These are phyloP conservation scores for Tychaedon coryphoeus DNA, from an alignment of 2,113 vertebrate species.

Conservation along the genomic window DNA sequence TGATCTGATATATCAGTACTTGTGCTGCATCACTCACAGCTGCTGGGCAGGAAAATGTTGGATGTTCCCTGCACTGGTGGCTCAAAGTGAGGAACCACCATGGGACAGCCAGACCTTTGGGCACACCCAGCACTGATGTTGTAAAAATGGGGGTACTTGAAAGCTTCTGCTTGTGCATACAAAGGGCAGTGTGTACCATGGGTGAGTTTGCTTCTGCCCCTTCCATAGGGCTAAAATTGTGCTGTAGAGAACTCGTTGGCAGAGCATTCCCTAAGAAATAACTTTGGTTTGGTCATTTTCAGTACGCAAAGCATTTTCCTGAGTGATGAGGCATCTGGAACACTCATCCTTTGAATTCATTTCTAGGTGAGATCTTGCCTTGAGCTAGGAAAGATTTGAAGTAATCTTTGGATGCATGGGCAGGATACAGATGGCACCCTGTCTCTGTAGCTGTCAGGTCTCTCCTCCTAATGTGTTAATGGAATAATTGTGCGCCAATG, in stretches of 20 bases:
- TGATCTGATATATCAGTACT: not conserved
- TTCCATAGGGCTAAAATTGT: not conserved
- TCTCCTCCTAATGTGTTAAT: not conserved
- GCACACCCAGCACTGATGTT: not conserved
- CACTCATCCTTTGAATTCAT: not conserved
- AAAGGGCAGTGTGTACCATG: not conserved
- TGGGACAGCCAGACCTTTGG: not conserved
- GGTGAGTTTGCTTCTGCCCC: not conserved
- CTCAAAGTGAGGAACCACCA: not conserved
- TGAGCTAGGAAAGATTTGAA: not conserved
- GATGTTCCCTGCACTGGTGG: not conserved
- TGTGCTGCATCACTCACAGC: not conserved
- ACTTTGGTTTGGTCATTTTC: not conserved
- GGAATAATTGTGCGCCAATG: not conserved
- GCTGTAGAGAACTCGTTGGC: not conserved
- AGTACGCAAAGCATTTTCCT: rapidly evolving
- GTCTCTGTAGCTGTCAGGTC: not conserved
- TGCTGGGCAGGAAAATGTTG: not conserved
- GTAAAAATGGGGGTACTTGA: not conserved
- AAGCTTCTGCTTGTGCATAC: not conserved
- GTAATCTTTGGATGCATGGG: not conserved
- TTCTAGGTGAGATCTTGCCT: slow-evolving; percentile 20
- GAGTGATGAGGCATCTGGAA: not conserved
- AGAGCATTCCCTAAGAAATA: not conserved
- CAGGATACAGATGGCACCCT: not conserved